Conservation (phyloP, 2,797 vertebrate genomes). For the Pangasius mekongensis region DNA sequence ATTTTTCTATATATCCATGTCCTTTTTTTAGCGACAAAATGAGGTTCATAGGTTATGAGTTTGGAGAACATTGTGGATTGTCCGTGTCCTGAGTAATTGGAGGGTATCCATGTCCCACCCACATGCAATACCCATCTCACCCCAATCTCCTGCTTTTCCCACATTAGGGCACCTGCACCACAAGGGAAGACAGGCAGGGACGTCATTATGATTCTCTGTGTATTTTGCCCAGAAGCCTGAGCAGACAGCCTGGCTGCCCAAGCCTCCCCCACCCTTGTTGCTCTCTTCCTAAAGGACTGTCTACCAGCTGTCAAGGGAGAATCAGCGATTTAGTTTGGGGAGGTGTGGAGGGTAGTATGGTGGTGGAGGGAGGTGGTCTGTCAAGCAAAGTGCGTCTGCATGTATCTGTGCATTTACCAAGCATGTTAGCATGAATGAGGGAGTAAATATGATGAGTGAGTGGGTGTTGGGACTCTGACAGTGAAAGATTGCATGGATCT, state of each 20-base stretch:
- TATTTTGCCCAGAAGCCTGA: constrained; percentile 64
- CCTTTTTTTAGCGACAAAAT: constrained; percentile 20
- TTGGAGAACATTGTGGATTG: constrained; percentile 30
- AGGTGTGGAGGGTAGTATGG: constrained; percentile 30
- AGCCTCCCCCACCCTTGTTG: constrained; percentile 55
- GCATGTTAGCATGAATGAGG: constrained; percentile 35
- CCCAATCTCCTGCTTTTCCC: constrained; percentile 63
- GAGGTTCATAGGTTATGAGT: constrained; percentile 16
- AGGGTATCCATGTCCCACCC: constrained; percentile 64
- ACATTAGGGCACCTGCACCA: constrained; percentile 53
- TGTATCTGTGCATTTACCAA: constrained; percentile 48
- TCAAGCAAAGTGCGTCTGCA: constrained; percentile 14
- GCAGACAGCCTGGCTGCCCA: constrained; percentile 66
- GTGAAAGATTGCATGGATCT: constrained; percentile 36
- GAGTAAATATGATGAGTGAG: constrained; percentile 48
- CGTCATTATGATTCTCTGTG: constrained; percentile 73
- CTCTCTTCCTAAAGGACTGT: constrained; percentile 57
- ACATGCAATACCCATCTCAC: constrained; percentile 46
- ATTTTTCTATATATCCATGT: constrained; percentile 30
- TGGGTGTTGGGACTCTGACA: constrained; percentile 44
- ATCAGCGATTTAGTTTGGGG: constrained; percentile 35
- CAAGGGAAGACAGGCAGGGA: constrained; percentile 68
- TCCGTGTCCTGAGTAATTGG: constrained; percentile 67
- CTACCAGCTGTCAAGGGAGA: constrained; percentile 63
- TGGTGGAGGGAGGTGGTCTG: constrained; percentile 31